These are phyloP conservation scores for Drosophila sp. DNA, from an alignment of 1,140 invertebrate species.

Conservation along the genomic window DNA sequence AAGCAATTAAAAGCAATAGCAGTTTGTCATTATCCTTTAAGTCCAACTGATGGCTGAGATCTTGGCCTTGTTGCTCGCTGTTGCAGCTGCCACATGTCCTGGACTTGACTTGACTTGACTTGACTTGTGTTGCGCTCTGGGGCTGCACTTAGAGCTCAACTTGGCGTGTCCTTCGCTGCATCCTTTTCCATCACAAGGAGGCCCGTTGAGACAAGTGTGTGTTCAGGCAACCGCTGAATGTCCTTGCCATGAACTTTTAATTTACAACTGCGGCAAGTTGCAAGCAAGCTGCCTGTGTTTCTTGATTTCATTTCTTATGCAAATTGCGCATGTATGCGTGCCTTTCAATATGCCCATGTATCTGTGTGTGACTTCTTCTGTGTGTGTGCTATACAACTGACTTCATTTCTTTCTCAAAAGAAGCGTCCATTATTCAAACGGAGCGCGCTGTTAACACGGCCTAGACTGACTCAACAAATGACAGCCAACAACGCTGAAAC, in stretches of 20 bases:
- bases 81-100: conserved; percentile 28
- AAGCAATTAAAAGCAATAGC: conserved; percentile 16
- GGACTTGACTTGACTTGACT: conserved; percentile 47
- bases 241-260: conserved; percentile 73
- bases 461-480: conserved; percentile 64
- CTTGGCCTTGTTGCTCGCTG: conserved; percentile 31
- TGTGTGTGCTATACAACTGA: conserved; percentile 17
- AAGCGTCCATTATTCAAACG: conserved; percentile 58
- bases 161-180: conserved; percentile 25
- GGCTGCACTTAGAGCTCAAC: conserved; percentile 36
- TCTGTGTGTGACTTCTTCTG: conserved; percentile 1
- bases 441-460: conserved; percentile 25
- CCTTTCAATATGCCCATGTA: background rate
- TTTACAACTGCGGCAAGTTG: conserved; percentile 64
- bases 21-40: conserved; percentile 26
- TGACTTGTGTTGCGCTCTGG: conserved; percentile 21
- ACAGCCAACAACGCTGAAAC: conserved; percentile 63
- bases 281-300: conserved; percentile 28
- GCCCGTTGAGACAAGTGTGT: conserved; percentile 6
- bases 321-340: conserved; percentile 42
- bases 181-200: background rate
- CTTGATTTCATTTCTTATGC: conserved; percentile 78
- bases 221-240: conserved; percentile 33
- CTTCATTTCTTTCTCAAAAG: conserved; percentile 37
- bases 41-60: conserved; percentile 3